phyloP scores from a whole-genome alignment of 2,888 invertebrate species.

The Torymus texanus region DNA sequence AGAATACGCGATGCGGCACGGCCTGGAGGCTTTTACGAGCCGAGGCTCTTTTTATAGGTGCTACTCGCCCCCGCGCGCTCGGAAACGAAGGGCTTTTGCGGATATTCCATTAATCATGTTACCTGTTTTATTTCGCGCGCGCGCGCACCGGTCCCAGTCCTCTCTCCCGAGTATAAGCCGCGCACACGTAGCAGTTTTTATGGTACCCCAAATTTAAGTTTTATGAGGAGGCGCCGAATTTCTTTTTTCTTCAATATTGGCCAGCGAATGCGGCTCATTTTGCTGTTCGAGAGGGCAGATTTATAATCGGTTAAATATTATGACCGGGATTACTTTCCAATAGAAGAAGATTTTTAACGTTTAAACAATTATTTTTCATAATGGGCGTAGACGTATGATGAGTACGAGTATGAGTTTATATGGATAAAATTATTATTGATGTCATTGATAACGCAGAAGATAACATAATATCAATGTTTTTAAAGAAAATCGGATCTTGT shows the following conservation, averaged over 20 bases:
- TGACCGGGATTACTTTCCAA: too few species aligned
- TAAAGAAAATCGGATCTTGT: too few species aligned
- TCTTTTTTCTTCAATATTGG: conserved; percentile 11
- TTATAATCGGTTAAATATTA: too few species aligned
- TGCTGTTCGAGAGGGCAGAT: too few species aligned
- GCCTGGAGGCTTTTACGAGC: background rate
- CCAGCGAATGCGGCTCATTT: too few species aligned
- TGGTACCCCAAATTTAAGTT: conserved; percentile 38
- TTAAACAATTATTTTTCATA: too few species aligned
- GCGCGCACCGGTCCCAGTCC: background rate
- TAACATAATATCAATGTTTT: too few species aligned
- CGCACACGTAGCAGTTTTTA: conserved; percentile 38
- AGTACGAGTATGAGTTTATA: too few species aligned
- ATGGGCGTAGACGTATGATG: too few species aligned
- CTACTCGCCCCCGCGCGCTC: background rate
- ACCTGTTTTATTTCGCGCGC: conserved; percentile 46
- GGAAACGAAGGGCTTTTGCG: conserved; percentile 38
- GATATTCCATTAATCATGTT: conserved; percentile 53
- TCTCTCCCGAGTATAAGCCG: background rate
- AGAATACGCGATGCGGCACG: background rate
- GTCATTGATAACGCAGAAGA: too few species aligned
- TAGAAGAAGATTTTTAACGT: too few species aligned
- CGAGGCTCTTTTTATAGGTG: conserved; percentile 36
- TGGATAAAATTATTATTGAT: too few species aligned
- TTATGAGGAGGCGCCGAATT: conserved; percentile 7